phyloP scores from a whole-genome alignment of 1,140 invertebrate genomes.

The Saxidomus purpurata region DNA sequence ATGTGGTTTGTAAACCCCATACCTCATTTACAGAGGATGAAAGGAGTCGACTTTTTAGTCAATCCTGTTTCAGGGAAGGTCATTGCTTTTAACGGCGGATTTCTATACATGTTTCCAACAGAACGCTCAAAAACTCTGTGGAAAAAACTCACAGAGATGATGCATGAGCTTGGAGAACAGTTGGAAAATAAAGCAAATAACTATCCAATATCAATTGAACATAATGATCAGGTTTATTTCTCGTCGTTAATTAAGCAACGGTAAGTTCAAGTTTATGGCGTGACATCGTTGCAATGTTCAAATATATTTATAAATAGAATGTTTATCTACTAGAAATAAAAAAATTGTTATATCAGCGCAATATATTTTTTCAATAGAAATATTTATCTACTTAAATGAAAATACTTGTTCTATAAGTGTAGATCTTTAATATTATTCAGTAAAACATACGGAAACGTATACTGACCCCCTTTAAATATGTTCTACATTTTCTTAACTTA shows the following conservation, averaged over 20 bases:
- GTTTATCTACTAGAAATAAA: no score
- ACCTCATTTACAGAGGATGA: slow-evolving; percentile 44
- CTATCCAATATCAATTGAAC: neutral
- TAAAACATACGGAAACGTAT: no score
- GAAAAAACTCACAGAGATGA: slow-evolving; percentile 67
- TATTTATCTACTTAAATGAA: no score
- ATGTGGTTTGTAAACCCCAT: slow-evolving; percentile 76
- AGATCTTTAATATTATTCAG: no score
- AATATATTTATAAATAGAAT: no score
- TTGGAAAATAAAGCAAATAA: slow-evolving; percentile 40
- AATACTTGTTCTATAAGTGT: no score
- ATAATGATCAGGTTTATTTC: neutral
- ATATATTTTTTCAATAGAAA: no score
- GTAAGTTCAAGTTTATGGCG: no score
- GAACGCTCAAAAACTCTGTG: slow-evolving; percentile 40
- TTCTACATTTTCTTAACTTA: no score
- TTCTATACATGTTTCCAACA: slow-evolving; percentile 62
- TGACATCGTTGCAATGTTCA: no score
- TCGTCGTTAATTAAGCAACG: neutral
- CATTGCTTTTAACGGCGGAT: slow-evolving; percentile 69
- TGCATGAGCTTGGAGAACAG: slow-evolving; percentile 62
- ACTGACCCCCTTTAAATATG: no score
- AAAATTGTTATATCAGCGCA: no score
- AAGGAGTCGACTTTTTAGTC: slow-evolving; percentile 70
- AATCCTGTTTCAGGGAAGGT: slow-evolving; percentile 63